Evolutionary conservation across 2,797 vertebrate genomes (phyloP), one percentile per base, ranked within the genome.

Genomic region (Halcyon badia): DNA sequence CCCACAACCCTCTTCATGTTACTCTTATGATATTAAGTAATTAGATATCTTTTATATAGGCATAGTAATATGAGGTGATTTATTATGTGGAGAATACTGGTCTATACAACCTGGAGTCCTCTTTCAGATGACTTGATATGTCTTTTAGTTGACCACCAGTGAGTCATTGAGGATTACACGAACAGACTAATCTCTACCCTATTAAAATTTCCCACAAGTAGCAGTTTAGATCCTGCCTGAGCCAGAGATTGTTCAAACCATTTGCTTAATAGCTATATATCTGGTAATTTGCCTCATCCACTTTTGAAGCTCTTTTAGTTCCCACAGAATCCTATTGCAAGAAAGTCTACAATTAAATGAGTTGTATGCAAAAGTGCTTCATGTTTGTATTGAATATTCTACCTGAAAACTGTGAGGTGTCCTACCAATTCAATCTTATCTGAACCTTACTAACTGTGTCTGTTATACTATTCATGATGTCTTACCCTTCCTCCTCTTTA

Each of bases 331-430:
- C 30, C 30, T 72, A 25, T 5, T 51, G 30, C 60, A 91, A 71
- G 37, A 19, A 77, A 61, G 11, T 37, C 26, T 11, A 52, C 60
- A 85, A 78, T 26, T 56, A 66, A 80, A 37, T 5, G 11, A 44
- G 10, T 71, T 71, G 25, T 19, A 30, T 30, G 25, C 56, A 76
- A 64, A 71, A 46, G 30, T 51, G 28, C 9, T 64, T 69, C 19
- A 11, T 52, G 33, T 33, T 65, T 60, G 4, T 56, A 70, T 33
- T 70, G 62, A 60, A 54, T 70, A 13, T 65, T 18, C 21, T 70
- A 24, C 20, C 28, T 0, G 0, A 70, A 25, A 60, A 44, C 2
- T 24, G 24, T 54, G 39, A 18, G 42, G 21, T 44, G 6, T 5
- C 6, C 33, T 25, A 31, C 30, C 11, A 48, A 84, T 42, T 35